Evolutionary conservation across 1,140 invertebrate species (phyloP).

Genomic region (Drosophila sturtevanti): DNA sequence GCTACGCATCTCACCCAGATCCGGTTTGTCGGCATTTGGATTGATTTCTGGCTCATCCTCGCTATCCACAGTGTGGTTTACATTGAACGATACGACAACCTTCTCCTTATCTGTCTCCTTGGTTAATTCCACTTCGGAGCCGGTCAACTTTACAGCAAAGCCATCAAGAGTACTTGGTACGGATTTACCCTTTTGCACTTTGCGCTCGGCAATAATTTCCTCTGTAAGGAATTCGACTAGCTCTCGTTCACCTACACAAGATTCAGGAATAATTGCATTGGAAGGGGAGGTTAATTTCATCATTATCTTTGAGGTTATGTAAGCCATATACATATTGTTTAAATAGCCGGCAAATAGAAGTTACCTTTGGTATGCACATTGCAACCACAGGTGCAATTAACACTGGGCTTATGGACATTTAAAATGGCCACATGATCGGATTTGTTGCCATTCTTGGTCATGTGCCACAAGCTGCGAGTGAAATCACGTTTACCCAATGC

Average conservation of each 20-base stretch:
- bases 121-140: conserved; percentile 90
- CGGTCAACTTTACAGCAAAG: conserved; percentile 89
- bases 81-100: conserved; percentile 91
- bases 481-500: conserved; percentile 85
- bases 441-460: conserved; percentile 83
- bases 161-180: conserved; percentile 90
- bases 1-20: conserved; percentile 91
- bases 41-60: conserved; percentile 87
- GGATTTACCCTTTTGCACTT: conserved; percentile 89
- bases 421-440: conserved; percentile 56
- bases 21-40: conserved; percentile 86
- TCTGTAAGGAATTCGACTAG: conserved; percentile 93
- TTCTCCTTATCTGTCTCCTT: conserved; percentile 90
- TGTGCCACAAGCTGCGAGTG: conserved; percentile 87
- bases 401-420: conserved; percentile 81
- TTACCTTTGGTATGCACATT: conserved; percentile 88
- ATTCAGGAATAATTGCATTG: too few relatives aligned
- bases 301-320: conserved; percentile 74
- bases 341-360: conserved; percentile 3
- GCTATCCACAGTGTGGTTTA: conserved; percentile 95
- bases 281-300: conserved; percentile 5
- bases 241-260: conserved; percentile 89
- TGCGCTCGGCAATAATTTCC: conserved; percentile 94
- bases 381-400: conserved; percentile 86
- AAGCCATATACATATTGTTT: conserved; percentile 17